Base-by-base conservation (phyloP, 2,797 vertebrate genomes). In the Falco peregrinus region DNA sequence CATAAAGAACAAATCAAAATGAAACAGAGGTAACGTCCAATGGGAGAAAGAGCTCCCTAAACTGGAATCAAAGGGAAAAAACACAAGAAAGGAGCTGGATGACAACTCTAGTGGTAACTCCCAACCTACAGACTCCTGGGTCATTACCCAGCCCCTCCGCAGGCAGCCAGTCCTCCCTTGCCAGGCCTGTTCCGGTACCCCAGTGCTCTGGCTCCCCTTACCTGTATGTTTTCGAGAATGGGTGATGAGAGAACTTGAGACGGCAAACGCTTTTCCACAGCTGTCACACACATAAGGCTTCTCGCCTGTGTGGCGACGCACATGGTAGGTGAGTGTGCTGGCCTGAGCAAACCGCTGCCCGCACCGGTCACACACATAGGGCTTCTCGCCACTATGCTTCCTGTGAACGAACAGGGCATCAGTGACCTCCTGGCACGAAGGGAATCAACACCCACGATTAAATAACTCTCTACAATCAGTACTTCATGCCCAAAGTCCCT, bases 261-360 rank as follows among this genome's bases (percentile, higher is more conserved):
- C 99, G 0, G 99, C 99, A 94, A 99, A 99, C 15, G 99, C 98
- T 98, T 99, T 99, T 29, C 99, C 99, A 17, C 99, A 99, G 16
- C 99, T 99, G 83, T 99, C 99, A 4, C 99, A 99, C 59, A 99
- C 98, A 21, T 99, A 99, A 3, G 99, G 99, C 67, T 99, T 99
- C 98, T 99, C 99, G 4, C 99, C 99, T 0, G 99, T 99, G 98
- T 99, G 99, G 4, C 99, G 98, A 0, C 99, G 98, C 92, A 99
- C 99, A 50, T 99, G 99, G 93, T 99, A 99, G 16, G 99, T 99
- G 96, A 99, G 93, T 0, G 99, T 99, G 98, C 99, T 99, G 96
- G 99, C 99, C 98, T 99, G 99, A 50, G 99, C 99, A 25, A 99
- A 99, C 11, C 99, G 98, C 98, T 99, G 99, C 10, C 99, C 99